These are phyloP conservation scores for Eira barbara DNA, from an alignment of 2,113 vertebrate genomes.

Conservation along the genomic window DNA sequence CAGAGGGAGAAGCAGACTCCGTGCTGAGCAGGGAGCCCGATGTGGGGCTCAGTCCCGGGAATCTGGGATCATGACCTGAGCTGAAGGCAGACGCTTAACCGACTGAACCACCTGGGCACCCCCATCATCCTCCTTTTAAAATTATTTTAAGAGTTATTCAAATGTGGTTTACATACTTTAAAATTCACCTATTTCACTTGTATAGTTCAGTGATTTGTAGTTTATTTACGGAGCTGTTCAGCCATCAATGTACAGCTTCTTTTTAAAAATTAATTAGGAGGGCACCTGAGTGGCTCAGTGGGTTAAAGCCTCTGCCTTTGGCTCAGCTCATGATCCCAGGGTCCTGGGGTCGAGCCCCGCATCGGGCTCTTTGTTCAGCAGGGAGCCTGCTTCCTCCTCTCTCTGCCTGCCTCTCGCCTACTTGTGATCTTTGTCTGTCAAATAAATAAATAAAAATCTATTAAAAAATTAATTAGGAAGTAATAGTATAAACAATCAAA, in stretches of 20 bases:
- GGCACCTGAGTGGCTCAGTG: too few species aligned
- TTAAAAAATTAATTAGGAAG: neutral
- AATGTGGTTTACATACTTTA: neutral
- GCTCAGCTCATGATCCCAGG: too few species aligned
- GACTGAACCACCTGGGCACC: neutral
- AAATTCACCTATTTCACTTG: neutral
- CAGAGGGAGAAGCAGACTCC: neutral
- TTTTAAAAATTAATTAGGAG: neutral
- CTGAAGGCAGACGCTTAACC: neutral
- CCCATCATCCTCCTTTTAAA: neutral
- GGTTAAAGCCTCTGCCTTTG: too few species aligned
- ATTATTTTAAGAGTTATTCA: neutral
- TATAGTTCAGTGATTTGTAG: neutral
- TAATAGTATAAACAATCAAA: neutral
- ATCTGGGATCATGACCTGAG: neutral
- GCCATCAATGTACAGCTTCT: neutral
- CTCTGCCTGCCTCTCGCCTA: too few species aligned
- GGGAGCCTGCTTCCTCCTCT: too few species aligned
- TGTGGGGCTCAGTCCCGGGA: neutral
- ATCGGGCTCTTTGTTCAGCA: too few species aligned
- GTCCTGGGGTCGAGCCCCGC: too few species aligned
- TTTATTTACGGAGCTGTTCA: neutral
- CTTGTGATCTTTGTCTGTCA: too few species aligned
- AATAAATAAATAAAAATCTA: too few species aligned
- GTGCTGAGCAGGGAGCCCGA: neutral